Evolutionary conservation across 2,113 vertebrate species (phyloP).

Genomic region (Dicaeum eximium): DNA sequence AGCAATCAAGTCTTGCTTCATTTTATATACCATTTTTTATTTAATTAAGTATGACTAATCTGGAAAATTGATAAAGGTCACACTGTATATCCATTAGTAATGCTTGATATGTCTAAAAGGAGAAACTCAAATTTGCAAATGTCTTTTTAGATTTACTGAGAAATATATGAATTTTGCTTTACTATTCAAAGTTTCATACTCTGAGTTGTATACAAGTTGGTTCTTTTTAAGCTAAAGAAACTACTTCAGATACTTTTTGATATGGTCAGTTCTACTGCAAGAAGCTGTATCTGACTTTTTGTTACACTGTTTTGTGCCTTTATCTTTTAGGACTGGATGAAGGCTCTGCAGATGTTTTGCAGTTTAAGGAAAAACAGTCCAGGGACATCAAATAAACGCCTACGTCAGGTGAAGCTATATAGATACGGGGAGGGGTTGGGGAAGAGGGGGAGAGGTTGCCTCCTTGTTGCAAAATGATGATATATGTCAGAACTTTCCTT

Average conservation of each 20-base stretch:
- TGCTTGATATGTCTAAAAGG: not conserved
- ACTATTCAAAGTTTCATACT: not conserved
- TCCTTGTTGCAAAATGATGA: not conserved
- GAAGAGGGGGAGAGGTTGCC: not conserved
- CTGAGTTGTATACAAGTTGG: not conserved
- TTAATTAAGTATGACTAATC: not conserved
- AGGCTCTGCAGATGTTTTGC: constrained; percentile 93
- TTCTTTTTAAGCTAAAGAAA: not conserved
- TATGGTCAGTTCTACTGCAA: not conserved
- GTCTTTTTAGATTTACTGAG: not conserved
- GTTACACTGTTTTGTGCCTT: constrained; percentile 11
- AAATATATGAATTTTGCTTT: not conserved
- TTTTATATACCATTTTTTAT: not conserved
- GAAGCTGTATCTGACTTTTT: not conserved
- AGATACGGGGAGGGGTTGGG: not conserved
- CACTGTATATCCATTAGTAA: not conserved
- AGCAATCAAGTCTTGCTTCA: not conserved
- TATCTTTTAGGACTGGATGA: constrained; percentile 93
- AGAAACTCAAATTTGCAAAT: not conserved
- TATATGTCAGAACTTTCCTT: not conserved
- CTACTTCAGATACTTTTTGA: not conserved
- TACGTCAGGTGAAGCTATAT: constrained; percentile 84
- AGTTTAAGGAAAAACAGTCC: constrained; percentile 90
- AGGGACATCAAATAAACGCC: constrained; percentile 87
- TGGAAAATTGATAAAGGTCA: not conserved